These are phyloP conservation scores for Xylophagus ater DNA, from an alignment of 2,888 invertebrate species.

Conservation along the genomic window DNA sequence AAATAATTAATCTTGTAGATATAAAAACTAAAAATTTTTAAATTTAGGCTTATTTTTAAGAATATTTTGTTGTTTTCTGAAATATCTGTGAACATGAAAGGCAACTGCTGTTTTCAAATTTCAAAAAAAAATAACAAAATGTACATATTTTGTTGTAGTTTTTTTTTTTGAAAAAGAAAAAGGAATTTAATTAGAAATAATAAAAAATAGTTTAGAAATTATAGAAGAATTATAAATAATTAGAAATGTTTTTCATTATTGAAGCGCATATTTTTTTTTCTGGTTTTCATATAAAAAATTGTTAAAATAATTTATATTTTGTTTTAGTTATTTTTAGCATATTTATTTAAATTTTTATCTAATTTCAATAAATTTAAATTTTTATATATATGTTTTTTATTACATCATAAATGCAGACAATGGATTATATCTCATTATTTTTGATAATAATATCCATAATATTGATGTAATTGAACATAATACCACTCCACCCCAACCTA, in stretches of 20 bases:
- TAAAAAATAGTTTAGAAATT: too few relatives aligned
- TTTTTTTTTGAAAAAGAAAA: too few relatives aligned
- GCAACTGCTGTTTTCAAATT: too few relatives aligned
- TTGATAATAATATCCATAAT: slow-evolving; percentile 78
- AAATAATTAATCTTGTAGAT: too few relatives aligned
- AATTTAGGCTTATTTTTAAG: too few relatives aligned
- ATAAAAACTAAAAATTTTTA: too few relatives aligned
- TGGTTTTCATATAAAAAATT: slow-evolving; percentile 1
- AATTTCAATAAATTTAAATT: neutral
- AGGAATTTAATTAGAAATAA: too few relatives aligned
- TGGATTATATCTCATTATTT: slow-evolving; percentile 82
- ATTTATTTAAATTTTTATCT: neutral
- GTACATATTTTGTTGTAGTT: too few relatives aligned
- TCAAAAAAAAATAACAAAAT: too few relatives aligned
- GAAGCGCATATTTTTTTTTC: slow-evolving; percentile 1
- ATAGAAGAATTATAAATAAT: slow-evolving; percentile 3
- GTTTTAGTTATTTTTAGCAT: neutral
- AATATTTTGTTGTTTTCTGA: too few relatives aligned
- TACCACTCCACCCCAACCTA: slow-evolving; percentile 78
- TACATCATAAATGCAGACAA: slow-evolving; percentile 61
- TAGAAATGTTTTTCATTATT: slow-evolving; percentile 2
- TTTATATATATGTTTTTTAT: slow-evolving; percentile 5
- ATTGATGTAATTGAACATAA: slow-evolving; percentile 71
- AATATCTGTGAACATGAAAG: too few relatives aligned
- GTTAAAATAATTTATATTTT: neutral